Evolutionary conservation across 1,140 invertebrate genomes (phyloP).

Genomic region (Branchinecta lynchi): DNA sequence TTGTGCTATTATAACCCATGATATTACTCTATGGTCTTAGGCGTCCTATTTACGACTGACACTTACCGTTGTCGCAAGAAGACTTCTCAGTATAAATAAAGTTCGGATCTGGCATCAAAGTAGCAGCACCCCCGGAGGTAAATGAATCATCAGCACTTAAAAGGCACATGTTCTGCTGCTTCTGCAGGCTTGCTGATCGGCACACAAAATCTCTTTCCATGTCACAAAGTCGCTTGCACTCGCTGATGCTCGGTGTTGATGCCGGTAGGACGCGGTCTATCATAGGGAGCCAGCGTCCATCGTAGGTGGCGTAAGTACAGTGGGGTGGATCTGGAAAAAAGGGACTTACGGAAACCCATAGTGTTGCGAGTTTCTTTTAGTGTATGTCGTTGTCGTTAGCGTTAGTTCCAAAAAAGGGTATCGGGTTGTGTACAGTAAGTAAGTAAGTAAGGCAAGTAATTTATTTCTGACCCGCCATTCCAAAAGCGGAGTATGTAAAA

Average conservation of each 20-base stretch:
- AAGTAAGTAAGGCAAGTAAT: no score
- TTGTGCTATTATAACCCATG: no score
- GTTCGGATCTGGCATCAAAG: constrained; percentile 30
- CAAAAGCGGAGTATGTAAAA: no score
- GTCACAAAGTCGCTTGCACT: constrained; percentile 35
- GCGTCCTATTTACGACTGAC: no score
- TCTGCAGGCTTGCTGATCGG: constrained; percentile 30
- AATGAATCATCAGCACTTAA: constrained; percentile 35
- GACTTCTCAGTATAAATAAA: constrained; percentile 36
- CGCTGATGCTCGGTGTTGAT: constrained; percentile 19
- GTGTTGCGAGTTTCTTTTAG: no score
- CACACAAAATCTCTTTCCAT: constrained; percentile 35
- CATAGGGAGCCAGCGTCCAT: constrained; percentile 33
- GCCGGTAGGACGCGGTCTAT: constrained; percentile 30
- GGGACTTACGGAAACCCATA: neutral
- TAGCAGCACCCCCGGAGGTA: constrained; percentile 27
- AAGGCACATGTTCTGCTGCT: constrained; percentile 32
- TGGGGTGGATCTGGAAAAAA: constrained; percentile 32
- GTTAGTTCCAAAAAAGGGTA: no score
- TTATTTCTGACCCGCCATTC: no score
- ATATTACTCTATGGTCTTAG: no score
- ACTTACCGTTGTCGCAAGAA: constrained; percentile 36
- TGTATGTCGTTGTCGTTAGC: no score
- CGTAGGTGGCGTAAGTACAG: constrained; percentile 35
- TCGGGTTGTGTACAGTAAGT: no score